phyloP scores from a whole-genome alignment of 1,140 invertebrate species.

The Pachyrhynchus sulphureomaculatus region DNA sequence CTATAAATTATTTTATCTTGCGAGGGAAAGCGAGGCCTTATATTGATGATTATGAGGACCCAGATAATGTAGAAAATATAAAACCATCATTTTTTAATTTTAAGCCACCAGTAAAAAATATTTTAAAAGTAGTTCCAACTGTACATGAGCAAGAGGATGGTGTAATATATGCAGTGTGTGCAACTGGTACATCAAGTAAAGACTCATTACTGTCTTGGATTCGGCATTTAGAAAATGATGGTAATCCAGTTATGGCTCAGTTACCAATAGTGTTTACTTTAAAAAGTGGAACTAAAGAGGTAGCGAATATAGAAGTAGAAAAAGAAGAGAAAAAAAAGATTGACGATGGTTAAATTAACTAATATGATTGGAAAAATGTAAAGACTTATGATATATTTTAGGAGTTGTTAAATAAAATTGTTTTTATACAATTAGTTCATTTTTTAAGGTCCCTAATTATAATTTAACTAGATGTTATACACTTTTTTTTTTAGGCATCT shows the following conservation, averaged over 20 bases:
- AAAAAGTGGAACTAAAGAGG: slow-evolving; percentile 38
- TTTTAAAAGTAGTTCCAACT: slow-evolving; percentile 56
- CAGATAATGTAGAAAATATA: slow-evolving; percentile 64
- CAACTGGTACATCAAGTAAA: slow-evolving; percentile 77
- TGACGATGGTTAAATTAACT: no score
- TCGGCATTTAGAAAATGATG: slow-evolving; percentile 73
- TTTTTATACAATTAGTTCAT: no score
- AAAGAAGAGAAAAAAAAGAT: slow-evolving; percentile 8
- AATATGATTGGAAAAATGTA: no score
- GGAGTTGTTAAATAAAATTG: no score
- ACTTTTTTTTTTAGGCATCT: no score
- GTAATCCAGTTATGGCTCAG: slow-evolving; percentile 71
- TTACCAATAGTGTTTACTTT: slow-evolving; percentile 81
- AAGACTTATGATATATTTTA: no score
- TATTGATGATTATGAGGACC: slow-evolving; percentile 53
- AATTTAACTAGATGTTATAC: no score
- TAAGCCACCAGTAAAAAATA: slow-evolving; percentile 49
- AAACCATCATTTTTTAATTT: slow-evolving; percentile 61
- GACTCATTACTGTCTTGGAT: slow-evolving; percentile 94
- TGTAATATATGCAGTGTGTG: slow-evolving; percentile 75
- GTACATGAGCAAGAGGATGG: slow-evolving; percentile 94
- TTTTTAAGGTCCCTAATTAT: no score
- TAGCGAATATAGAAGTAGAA: slow-evolving; percentile 17
- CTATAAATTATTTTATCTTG: slow-evolving; percentile 85
- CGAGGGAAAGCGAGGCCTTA: slow-evolving; percentile 61